Evolutionary conservation across 1,140 invertebrate genomes (phyloP).

Genomic region (Saccostrea glomerata): DNA sequence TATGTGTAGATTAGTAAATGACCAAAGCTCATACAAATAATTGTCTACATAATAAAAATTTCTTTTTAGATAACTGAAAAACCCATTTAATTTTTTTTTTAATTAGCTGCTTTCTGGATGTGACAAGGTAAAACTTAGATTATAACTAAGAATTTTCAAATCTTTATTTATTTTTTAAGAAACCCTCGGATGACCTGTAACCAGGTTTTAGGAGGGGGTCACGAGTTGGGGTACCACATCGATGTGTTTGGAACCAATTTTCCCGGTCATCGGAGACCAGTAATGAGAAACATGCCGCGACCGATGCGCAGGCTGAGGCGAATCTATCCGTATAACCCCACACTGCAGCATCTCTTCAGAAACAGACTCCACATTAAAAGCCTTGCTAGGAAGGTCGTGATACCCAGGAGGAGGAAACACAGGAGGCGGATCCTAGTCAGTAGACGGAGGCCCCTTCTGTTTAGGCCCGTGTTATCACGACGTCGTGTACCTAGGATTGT

Average conservation of each 20-base stretch:
- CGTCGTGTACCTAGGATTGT: background rate
- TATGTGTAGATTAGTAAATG: too few relatives aligned
- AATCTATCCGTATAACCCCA: background rate
- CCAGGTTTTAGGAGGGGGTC: background rate
- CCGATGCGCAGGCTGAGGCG: background rate
- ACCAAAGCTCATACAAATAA: too few relatives aligned
- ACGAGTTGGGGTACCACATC: background rate
- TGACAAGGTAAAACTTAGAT: background rate
- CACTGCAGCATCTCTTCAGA: slow-evolving; percentile 3
- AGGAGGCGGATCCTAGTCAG: background rate
- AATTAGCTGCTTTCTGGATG: too few relatives aligned
- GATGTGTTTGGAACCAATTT: slow-evolving; percentile 24
- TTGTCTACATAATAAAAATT: too few relatives aligned
- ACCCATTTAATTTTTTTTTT: too few relatives aligned
- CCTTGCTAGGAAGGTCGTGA: background rate
- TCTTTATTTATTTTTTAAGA: background rate
- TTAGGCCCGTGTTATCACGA: background rate
- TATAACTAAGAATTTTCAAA: background rate
- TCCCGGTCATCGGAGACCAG: background rate
- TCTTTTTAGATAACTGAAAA: too few relatives aligned
- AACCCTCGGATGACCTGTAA: background rate
- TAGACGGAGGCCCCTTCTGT: background rate
- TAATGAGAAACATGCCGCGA: background rate
- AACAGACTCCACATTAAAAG: background rate
- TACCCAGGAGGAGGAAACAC: background rate